phyloP scores from a whole-genome alignment of 2,797 vertebrate species.

The Danio jaintianensis region DNA sequence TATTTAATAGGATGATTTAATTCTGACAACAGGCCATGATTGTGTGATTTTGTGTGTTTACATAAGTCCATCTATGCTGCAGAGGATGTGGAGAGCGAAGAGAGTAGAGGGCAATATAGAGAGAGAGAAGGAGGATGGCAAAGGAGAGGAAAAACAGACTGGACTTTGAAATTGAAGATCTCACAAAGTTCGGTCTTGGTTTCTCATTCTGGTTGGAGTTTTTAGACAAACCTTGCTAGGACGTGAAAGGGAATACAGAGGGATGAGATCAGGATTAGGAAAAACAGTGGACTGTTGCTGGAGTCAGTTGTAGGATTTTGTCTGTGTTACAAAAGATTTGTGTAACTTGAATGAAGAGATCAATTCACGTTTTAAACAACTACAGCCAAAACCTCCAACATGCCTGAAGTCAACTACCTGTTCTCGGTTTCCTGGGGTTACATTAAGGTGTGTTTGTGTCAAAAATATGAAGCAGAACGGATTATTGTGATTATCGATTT shows the following conservation, averaged over 20 bases:
- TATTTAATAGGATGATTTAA: neutral
- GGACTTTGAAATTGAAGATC: neutral
- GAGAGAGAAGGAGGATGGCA: neutral
- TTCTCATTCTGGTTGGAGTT: conserved; percentile 8
- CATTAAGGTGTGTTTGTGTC: conserved; percentile 87
- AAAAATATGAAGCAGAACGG: neutral
- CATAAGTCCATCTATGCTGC: conserved; percentile 61
- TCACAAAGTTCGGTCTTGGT: conserved; percentile 62
- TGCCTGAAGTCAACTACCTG: conserved; percentile 97
- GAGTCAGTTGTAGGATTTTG: conserved; percentile 57
- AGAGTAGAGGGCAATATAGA: neutral
- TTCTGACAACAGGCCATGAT: neutral
- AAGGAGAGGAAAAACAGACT: neutral
- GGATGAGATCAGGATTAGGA: conserved; percentile 27
- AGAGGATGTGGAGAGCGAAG: neutral
- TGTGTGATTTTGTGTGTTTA: conserved; percentile 32
- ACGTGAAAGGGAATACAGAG: conserved; percentile 5
- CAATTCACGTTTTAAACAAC: conserved; percentile 46
- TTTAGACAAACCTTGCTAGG: conserved; percentile 31
- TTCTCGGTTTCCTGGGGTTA: conserved; percentile 97
- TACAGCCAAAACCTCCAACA: conserved; percentile 65
- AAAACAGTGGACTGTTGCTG: conserved; percentile 55
- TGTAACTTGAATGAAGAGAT: neutral
- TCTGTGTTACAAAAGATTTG: conserved; percentile 64
- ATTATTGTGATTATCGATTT: neutral